Base-by-base conservation (phyloP, 2,888 invertebrate genomes). In the Beris morrisii region DNA sequence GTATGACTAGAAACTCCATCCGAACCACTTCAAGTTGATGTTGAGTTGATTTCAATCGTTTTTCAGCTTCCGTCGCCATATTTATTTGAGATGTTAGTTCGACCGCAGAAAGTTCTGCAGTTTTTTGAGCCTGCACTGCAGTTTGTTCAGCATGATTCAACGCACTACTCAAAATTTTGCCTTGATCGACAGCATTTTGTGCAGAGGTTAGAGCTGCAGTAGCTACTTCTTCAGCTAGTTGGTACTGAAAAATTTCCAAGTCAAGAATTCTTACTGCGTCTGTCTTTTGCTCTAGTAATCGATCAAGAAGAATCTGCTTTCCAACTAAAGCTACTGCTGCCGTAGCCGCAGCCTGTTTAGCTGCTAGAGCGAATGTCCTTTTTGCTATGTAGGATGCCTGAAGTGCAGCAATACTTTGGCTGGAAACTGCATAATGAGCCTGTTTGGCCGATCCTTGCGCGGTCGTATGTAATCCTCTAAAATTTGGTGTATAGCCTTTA, bases 371-470 rank as follows among this genome's bases (percentile, higher is more conserved):
- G 50, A 91, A 75, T 0, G 89, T 89, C 71, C 90, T 91, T 80
- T 91, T 91, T 0, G 91, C 91, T 6, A 90, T 75, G 73, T 88
- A 92, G 0, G 91, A 91, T 0, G 91, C 91, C 77, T 92, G 91
- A 67, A 88, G 87, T 1, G 88, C 91, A 0, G 91, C 91, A 0
- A 88, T 87, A 59, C 88, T 87, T 74, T 92, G 91, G 74, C 88
- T 90, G 45, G 83, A 82, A 6, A 87, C 84, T n/a, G 90, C 90
- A 56, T 86, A 88, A 72, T 88, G 87, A 0, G 91, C 91, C 76
- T 90, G 89, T 75, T 89, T 88, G 0, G 90, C 91, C 0, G 91
- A 91, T 0, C 88, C 89, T 58, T 88, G 87, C 4, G 89, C 89
- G 67, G 89, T 89, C 30, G 88, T 87, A 70, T 89, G 84, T 46